Evolutionary conservation across 30 jellyfish, hydroid and myxozoan species (phyloP).

Genomic region (Haliclystus octoradiatus): DNA sequence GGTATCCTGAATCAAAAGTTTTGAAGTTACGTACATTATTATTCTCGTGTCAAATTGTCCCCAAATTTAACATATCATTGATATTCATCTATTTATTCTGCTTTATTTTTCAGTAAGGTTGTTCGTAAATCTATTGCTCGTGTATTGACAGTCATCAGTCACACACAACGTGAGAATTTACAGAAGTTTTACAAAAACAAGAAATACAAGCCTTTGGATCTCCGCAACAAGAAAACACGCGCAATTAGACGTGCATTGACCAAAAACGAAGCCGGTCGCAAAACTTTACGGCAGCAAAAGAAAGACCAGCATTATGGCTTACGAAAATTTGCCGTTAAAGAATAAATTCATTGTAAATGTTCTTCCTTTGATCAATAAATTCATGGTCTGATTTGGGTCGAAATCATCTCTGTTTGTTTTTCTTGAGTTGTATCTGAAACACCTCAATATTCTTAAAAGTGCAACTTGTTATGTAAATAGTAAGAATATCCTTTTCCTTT

Average conservation of each 20-base stretch:
- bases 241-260: constrained; percentile 92
- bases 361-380: too few relatives aligned
- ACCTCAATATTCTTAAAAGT: too few relatives aligned
- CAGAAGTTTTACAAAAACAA: constrained; percentile 64
- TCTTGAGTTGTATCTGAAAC: too few relatives aligned
- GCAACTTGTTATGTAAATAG: too few relatives aligned
- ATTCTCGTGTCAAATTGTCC: too few relatives aligned
- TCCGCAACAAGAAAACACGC: constrained; percentile 91
- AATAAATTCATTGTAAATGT: too few relatives aligned
- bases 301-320: constrained; percentile 61
- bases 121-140: constrained; percentile 86
- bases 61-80: too few relatives aligned
- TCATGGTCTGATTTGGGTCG: too few relatives aligned
- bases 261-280: constrained; percentile 59
- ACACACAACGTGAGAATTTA: constrained; percentile 73
- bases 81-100: not conserved
- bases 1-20: too few relatives aligned
- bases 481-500: too few relatives aligned
- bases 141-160: constrained; percentile 82
- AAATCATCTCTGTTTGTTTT: too few relatives aligned
- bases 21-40: too few relatives aligned
- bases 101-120: constrained; percentile 42
- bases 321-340: constrained; percentile 89
- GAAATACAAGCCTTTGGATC: constrained; percentile 80
- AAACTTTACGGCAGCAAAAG: constrained; percentile 73